Conservation (phyloP, 2,888 invertebrate species). For the Amphipoea oculea region DNA sequence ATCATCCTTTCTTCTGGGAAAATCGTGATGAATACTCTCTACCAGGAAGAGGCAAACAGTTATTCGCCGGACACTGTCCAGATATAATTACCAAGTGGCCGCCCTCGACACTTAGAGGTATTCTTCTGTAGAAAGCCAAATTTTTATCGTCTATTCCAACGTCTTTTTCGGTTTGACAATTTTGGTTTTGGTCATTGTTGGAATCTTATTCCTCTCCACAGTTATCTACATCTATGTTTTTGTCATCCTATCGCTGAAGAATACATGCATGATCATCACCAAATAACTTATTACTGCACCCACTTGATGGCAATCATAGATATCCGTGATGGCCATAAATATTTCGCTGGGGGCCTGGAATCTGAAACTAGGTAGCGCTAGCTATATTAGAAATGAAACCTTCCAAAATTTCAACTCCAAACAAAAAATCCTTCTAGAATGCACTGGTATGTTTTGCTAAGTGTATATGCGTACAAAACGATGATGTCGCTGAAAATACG, state of each 20-base stretch:
- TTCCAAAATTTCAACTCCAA: not conserved
- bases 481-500: not conserved
- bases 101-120: not conserved
- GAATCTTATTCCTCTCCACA: not conserved
- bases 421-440: slow-evolving; percentile 18
- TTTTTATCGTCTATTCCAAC: not conserved
- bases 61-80: not conserved
- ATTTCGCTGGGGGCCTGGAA: not conserved
- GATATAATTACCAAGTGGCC: not conserved
- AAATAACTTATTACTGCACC: not conserved
- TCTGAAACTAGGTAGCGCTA: not conserved
- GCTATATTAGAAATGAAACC: not conserved
- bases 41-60: not conserved
- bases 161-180: not conserved
- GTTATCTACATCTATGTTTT: not conserved
- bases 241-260: not conserved
- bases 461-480: not conserved
- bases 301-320: too few relatives aligned
- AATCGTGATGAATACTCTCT: not conserved
- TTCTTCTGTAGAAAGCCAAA: not conserved
- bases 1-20: not conserved
- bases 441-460: not conserved
- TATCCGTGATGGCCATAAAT: too few relatives aligned
- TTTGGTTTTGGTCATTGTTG: not conserved
- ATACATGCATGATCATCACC: not conserved